Conservation (phyloP, 2,113 vertebrate genomes). For the Labeo rohita region DNA sequence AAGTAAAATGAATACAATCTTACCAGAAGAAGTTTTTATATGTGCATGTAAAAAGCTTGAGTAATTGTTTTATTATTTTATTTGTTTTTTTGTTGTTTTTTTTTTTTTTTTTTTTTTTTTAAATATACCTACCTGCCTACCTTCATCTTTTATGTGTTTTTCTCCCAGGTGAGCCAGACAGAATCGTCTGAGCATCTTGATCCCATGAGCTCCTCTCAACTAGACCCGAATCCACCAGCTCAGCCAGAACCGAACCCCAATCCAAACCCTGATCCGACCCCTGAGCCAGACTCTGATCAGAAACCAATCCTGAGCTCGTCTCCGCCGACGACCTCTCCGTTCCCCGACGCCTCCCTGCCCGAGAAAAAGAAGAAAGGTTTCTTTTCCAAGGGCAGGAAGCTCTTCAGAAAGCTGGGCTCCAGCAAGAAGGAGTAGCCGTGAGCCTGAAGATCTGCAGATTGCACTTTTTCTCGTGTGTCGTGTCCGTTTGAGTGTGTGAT, state of each 20-base stretch:
- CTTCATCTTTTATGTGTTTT: not conserved
- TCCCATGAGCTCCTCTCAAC: conserved; percentile 49
- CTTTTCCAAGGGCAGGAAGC: conserved; percentile 90
- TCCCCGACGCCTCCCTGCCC: conserved; percentile 61
- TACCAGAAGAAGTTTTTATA: too few species aligned
- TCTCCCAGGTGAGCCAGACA: conserved; percentile 64
- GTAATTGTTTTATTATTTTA: too few species aligned
- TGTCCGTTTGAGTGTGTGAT: not conserved
- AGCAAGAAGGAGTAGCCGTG: conserved; percentile 83
- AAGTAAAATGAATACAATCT: too few species aligned
- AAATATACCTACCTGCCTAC: not conserved
- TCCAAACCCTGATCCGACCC: not conserved
- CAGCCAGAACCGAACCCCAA: conserved; percentile 15
- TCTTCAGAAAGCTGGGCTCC: conserved; percentile 88
- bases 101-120: too few species aligned
- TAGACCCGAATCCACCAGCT: conserved; percentile 29
- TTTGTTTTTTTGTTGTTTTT: too few species aligned
- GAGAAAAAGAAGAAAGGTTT: conserved; percentile 85
- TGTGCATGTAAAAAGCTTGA: too few species aligned
- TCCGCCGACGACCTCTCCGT: conserved; percentile 17
- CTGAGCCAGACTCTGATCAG: not conserved
- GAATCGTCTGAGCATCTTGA: conserved; percentile 58
- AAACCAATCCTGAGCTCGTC: conserved; percentile 6
- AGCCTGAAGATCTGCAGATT: conserved; percentile 42
- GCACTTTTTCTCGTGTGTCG: conserved; percentile 46